A percentile compares a stretch with the other conserved stretches of the same genome.
Evolutionary conservation across 2,113 vertebrate genomes (phyloP).

Genomic region (Athene cunicularia): DNA sequence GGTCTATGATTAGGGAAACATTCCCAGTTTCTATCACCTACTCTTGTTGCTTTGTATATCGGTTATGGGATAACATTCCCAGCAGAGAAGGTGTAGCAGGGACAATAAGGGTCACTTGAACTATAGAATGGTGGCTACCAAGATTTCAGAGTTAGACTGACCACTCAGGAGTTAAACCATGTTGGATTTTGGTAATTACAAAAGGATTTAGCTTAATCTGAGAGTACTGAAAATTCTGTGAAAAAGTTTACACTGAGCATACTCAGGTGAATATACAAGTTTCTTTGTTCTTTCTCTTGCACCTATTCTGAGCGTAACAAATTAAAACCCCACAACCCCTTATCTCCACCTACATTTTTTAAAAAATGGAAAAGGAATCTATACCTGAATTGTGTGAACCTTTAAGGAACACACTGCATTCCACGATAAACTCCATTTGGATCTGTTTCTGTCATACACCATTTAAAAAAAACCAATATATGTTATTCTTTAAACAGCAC

Average conservation of each 20-base stretch:
- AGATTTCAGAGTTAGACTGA: not conserved
- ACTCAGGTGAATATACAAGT: not conserved
- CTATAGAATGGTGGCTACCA: not conserved
- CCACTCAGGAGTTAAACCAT: not conserved
- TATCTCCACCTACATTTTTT: not conserved
- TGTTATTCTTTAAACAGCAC: not conserved
- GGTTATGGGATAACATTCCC: not conserved
- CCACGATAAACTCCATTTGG: not conserved
- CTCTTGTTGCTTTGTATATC: not conserved
- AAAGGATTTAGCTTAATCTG: not conserved
- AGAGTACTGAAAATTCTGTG: not conserved
- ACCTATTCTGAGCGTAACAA: not conserved
- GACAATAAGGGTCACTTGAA: not conserved
- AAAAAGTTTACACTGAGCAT: not conserved
- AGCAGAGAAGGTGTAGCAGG: not conserved
- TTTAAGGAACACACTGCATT: not conserved
- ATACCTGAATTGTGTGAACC: not conserved
- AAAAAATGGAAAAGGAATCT: not conserved
- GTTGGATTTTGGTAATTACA: not conserved
- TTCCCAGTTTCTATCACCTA: not conserved
- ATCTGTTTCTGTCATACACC: not conserved
- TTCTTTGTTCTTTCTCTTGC: not conserved
- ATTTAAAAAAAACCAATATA: not conserved
- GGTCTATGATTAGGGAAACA: not conserved
- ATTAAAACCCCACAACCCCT: not conserved